phyloP scores from a whole-genome alignment of 2,888 invertebrate species.

The Pyrrhosoma nymphula region DNA sequence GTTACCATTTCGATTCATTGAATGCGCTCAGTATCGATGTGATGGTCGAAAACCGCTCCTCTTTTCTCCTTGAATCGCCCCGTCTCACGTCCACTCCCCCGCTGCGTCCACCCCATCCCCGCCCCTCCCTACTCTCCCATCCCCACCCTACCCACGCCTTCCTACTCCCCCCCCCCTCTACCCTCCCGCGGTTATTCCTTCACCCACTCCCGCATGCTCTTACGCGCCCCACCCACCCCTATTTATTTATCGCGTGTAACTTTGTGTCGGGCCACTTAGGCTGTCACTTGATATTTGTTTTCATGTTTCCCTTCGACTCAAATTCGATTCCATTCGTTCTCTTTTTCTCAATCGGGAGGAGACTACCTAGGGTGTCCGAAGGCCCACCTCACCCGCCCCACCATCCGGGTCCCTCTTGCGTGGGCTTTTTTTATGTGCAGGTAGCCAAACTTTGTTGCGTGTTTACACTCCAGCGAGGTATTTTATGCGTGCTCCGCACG shows the following conservation, averaged over 20 bases:
- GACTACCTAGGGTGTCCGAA: background rate
- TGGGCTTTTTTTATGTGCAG: background rate
- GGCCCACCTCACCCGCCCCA: background rate
- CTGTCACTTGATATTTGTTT: constrained; percentile 23
- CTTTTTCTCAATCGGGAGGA: background rate
- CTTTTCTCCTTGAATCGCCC: background rate
- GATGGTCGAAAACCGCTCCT: too few relatives aligned
- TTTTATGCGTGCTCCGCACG: background rate
- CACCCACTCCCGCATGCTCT: background rate
- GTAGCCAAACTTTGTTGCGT: background rate
- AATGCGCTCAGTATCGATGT: too few relatives aligned
- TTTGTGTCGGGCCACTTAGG: constrained; percentile 14
- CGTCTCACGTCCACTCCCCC: background rate
- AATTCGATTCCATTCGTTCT: background rate
- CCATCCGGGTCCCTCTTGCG: background rate
- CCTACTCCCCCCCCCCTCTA: background rate
- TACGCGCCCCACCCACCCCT: background rate
- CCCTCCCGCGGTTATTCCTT: background rate
- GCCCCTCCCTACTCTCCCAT: too few relatives aligned
- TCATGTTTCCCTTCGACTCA: background rate
- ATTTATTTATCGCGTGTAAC: constrained; percentile 22
- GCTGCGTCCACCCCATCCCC: background rate
- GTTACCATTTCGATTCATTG: too few relatives aligned
- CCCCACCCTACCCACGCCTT: background rate
- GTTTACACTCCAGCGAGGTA: background rate